phyloP scores from a whole-genome alignment of 2,797 vertebrate species.

The Tauraco hartlaubi region DNA sequence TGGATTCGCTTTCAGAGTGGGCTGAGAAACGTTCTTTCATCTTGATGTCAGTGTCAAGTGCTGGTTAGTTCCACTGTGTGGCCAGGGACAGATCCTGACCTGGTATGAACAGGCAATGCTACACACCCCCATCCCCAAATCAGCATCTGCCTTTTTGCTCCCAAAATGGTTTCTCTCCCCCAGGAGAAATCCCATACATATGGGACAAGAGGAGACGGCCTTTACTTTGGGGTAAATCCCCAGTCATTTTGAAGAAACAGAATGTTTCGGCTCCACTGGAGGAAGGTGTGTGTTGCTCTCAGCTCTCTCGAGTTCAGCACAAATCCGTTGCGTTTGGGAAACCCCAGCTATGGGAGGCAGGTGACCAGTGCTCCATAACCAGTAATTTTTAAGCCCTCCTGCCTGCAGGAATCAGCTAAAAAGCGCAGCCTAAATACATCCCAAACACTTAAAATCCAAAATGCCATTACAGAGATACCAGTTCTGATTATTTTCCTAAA shows the following conservation, averaged over 20 bases:
- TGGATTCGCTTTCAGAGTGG: neutral
- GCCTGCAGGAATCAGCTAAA: neutral
- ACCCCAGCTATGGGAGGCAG: neutral
- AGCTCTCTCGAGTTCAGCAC: neutral
- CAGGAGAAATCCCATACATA: neutral
- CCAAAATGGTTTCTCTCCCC: neutral
- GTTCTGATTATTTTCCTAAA: neutral
- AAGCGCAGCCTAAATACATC: neutral
- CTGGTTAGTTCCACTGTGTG: neutral
- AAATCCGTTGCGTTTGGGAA: accelerated
- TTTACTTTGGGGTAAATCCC: neutral
- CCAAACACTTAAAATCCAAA: neutral
- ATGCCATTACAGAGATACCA: neutral
- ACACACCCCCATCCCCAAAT: no score
- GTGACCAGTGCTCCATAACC: neutral
- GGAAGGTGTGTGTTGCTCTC: neutral
- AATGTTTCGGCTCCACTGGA: neutral
- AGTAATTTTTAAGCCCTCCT: neutral
- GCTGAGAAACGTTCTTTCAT: neutral
- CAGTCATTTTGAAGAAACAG: neutral
- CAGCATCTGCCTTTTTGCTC: neutral
- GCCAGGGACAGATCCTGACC: neutral
- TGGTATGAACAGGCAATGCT: neutral
- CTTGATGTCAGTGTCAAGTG: neutral
- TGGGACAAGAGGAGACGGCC: neutral